phyloP scores from a whole-genome alignment of 2,797 vertebrate species.

The Hydrocynus forskahlii region DNA sequence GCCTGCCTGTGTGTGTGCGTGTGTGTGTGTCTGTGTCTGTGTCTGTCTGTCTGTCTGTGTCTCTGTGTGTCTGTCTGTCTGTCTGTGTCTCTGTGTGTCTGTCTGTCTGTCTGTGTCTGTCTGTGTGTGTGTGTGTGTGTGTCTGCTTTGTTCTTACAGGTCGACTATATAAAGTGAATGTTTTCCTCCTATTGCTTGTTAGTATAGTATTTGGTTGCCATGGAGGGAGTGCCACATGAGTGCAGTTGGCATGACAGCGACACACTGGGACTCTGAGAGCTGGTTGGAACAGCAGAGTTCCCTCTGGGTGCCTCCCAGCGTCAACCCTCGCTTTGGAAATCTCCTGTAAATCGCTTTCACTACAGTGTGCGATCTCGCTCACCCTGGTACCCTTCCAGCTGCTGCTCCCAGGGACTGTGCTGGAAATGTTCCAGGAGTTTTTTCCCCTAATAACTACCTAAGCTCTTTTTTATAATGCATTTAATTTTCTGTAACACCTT shows the following conservation, averaged over 20 bases:
- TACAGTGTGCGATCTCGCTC: not conserved
- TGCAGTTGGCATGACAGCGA: slow-evolving; percentile 64
- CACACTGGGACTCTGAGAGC: slow-evolving; percentile 52
- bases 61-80: too few relatives aligned
- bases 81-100: too few relatives aligned
- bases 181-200: slow-evolving; percentile 58
- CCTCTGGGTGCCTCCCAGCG: slow-evolving; percentile 13
- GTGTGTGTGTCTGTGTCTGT: too few relatives aligned
- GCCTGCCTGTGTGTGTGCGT: too few relatives aligned
- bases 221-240: slow-evolving; percentile 62
- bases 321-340: slow-evolving; percentile 16
- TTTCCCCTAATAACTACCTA: not conserved
- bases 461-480: too few relatives aligned
- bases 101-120: too few relatives aligned
- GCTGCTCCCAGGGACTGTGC: not conserved
- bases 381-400: not conserved
- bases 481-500: not conserved
- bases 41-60: too few relatives aligned
- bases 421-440: not conserved
- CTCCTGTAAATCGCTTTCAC: slow-evolving; percentile 10
- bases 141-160: slow-evolving; percentile 13
- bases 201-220: slow-evolving; percentile 62
- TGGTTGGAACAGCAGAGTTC: slow-evolving; percentile 8
- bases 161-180: slow-evolving; percentile 55
- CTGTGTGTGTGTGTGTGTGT: not conserved